These are phyloP conservation scores for Eupeodes corollae DNA, from an alignment of 1,140 invertebrate species.

Conservation along the genomic window DNA sequence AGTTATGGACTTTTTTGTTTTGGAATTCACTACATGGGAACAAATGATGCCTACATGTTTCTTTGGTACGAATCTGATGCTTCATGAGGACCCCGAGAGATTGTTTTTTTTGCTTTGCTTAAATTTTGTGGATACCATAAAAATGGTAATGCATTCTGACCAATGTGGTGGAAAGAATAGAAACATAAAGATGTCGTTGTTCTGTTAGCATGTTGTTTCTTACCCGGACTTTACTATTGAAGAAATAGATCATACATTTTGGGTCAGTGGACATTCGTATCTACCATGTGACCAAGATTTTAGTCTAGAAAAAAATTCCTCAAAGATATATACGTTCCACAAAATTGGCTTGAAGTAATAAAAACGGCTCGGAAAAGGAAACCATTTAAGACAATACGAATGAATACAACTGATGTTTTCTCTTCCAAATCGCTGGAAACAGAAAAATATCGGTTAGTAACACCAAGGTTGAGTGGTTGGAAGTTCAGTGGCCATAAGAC, in stretches of 20 bases:
- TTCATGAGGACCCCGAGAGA: too few relatives aligned
- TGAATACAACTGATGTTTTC: background rate
- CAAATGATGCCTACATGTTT: too few relatives aligned
- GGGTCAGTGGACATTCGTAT: slow-evolving; percentile 11
- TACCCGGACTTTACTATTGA: slow-evolving; percentile 4
- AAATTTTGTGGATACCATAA: slow-evolving; percentile 7
- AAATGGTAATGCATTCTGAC: slow-evolving; percentile 14
- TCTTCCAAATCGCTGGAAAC: background rate
- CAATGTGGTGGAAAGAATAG: slow-evolving; percentile 14
- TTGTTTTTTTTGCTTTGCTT: too few relatives aligned
- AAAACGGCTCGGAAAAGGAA: slow-evolving; percentile 4
- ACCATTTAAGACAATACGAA: background rate
- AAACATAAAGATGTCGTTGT: slow-evolving; percentile 10
- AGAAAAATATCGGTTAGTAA: background rate
- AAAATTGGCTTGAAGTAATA: slow-evolving; percentile 8
- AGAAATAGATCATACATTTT: slow-evolving; percentile 15
- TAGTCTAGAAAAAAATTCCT: slow-evolving; percentile 10
- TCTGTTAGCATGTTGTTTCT: slow-evolving; percentile 7
- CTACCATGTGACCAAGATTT: slow-evolving; percentile 14
- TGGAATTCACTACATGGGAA: too few relatives aligned
- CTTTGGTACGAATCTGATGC: too few relatives aligned
- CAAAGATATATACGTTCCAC: slow-evolving; percentile 7
- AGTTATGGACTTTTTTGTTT: too few relatives aligned
- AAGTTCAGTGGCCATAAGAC: background rate
- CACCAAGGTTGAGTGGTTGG: background rate